phyloP scores from a whole-genome alignment of 2,113 vertebrate genomes.

The Anser cygnoides region DNA sequence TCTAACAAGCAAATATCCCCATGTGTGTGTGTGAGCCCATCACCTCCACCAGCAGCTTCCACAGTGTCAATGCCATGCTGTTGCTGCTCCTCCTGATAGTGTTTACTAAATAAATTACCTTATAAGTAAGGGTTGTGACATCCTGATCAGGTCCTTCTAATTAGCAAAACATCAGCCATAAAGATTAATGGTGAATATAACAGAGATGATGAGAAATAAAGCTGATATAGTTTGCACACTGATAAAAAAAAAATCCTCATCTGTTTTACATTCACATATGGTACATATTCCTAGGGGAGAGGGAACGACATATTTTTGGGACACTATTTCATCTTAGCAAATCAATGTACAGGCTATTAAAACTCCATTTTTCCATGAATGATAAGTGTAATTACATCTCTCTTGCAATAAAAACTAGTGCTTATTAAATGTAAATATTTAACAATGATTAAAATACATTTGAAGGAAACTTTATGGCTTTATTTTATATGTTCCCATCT shows the following conservation, averaged over 20 bases:
- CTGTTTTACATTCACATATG: conserved; percentile 67
- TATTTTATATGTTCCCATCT: conserved; percentile 81
- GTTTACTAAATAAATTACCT: conserved; percentile 67
- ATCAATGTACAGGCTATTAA: conserved; percentile 78
- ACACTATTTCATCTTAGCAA: conserved; percentile 76
- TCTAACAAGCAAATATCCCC: conserved; percentile 40
- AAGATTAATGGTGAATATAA: conserved; percentile 34
- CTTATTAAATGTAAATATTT: conserved; percentile 87
- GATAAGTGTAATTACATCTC: conserved; percentile 81
- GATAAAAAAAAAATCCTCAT: conserved; percentile 19
- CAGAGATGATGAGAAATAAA: background rate
- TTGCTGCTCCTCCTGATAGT: conserved; percentile 27
- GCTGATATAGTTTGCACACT: background rate
- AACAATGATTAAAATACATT: conserved; percentile 81
- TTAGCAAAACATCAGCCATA: conserved; percentile 34
- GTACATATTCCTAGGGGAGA: conserved; percentile 24
- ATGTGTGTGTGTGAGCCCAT: background rate
- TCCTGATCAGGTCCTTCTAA: conserved; percentile 58
- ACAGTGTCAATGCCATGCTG: background rate
- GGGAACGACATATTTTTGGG: conserved; percentile 66
- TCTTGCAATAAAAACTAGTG: conserved; percentile 74
- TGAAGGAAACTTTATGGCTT: conserved; percentile 80
- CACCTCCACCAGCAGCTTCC: background rate
- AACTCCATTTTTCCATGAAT: conserved; percentile 77
- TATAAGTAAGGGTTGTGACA: conserved; percentile 67